Evolutionary conservation across 2,888 invertebrate species (phyloP), one percentile per base, ranked within the genome.

Genomic region (Podotricha telesiphe): DNA sequence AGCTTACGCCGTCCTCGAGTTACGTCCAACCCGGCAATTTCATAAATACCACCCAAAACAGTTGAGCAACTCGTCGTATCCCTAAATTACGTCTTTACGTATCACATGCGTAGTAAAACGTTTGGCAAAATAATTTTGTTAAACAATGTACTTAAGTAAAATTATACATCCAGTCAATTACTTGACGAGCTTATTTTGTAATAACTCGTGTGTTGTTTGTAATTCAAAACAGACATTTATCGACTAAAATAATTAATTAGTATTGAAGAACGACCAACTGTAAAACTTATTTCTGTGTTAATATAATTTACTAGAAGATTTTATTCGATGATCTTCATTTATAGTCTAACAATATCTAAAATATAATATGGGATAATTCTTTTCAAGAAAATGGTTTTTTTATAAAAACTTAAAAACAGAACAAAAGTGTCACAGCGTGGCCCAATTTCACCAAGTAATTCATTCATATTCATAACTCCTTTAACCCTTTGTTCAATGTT

Each of bases 401-500:
- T 42, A 40, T n/a, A 70, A 61, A 76, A 70, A 74, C 68, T 61
- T 62, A 71, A 77, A 73, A 77, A 76, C 70, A 77, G 77, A 71
- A 76, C 73, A 68, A 48, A 47, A 17, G 19, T 61, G 61, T 48
- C 68, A 72, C 72, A 72, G 71, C 71, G 70, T 82, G 85, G 80
- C 83, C 86, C 83, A 89, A 88, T 89, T 91, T 88, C 84, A 77
- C 82, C 80, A 74, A 85, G 88, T 85, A 82, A 86, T 77, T 85
- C 83, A 90, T 93, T 91, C 89, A 89, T 90, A 93, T 93, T 91
- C 91, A 92, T 91, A 85, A 78, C 76, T 79, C 80, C 83, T 82
- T 84, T 82, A 86, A 83, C 88, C 88, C 89, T 89, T 91, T 89
- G 86, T 87, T 80, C 83, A 72, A 67, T 79, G 85, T 88, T 88